Base-by-base conservation (phyloP, 2,888 invertebrate genomes). In the Dolichopus griseipennis region DNA sequence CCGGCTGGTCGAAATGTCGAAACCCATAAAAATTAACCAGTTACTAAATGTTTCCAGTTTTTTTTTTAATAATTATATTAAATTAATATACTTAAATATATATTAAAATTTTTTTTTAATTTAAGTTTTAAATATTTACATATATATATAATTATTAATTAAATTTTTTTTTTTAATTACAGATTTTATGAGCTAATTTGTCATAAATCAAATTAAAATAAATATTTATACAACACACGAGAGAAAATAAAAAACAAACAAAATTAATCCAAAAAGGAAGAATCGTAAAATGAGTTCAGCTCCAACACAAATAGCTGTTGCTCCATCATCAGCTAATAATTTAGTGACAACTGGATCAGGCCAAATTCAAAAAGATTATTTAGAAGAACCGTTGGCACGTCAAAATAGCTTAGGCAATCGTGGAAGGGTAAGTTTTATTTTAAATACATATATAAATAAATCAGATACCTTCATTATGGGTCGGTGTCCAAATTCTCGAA, bases 261-360 rank as follows among this genome's bases (percentile, higher is more conserved):
- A 64, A 34, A 64, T 20, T 9, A 37, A 15, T 22, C 12, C 4
- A 64, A 33, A 64, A n/a, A 20, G 27, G 8, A 34, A 64, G 33
- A 64, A 9, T 7, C 33, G 34, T 61, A 61, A 67, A 61, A 81
- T 81, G 81, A 81, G 81, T 79, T 80, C 81, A 76, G 79, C 77
- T 73, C 81, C 81, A 77, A 77, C 80, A 74, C 81, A 81, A 78
- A 76, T 81, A 75, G 81, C 80, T 73, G 77, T 79, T 73, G 79
- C 80, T 78, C 79, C 76, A 79, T 77, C 78, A 77, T 78, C 77
- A 76, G 79, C 77, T 78, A 75, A 74, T 52, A 52, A 52, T 52
- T n/a, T 52, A 74, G 78, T 76, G 74, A 75, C 72, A 69, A 69
- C 72, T 65, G 37, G 66, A 64, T 63, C 73, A 67, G 71, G 72